Base-by-base conservation (phyloP, 2,888 invertebrate genomes). In the Agonopterix heracliana region DNA sequence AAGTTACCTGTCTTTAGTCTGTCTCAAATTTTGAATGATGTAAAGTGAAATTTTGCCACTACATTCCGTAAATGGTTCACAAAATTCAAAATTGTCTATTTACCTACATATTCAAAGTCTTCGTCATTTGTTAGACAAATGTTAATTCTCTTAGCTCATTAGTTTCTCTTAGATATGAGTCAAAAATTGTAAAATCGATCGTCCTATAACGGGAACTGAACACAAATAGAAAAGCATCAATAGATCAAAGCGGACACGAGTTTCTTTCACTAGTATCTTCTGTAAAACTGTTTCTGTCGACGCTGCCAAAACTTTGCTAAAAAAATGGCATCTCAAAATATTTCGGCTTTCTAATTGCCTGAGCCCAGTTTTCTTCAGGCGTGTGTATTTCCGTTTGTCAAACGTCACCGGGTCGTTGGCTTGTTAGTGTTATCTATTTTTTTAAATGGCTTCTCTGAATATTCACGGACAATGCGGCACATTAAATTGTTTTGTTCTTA, bases 241-340 rank as follows among this genome's bases (percentile, higher is more conserved):
- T 55, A 61, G 52, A 59, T 61, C 59, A 61, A 61, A 61, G 61
- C 14, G 43, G 52, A 44, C 46, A 8, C 35, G 45, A 50, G 45
- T 47, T 17, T 46, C 44, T 41, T 45, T 48, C 34, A 45, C 45
- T 38, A 45, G 44, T 43, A 13, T 45, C 36, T 38, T 38, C 41
- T 49, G 38, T 46, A 38, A 46, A 46, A 46, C 8, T 13, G 49
- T 49, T 17, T 5, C 41, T 14, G 59, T 49, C 51, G 54, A 41
- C 51, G 68, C 63, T 78, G 81, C 80, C 80, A 80, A 78, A 78
- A 57, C 55, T 65, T 74, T 60, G 71, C 71, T 63, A 74, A 78
- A 76, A 63, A 76, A 67, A 69, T 62, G 66, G 65, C 68, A 61
- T 64, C 69, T 68, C 53, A 55, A 70, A 72, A 74, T 73, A 77